Evolutionary conservation across 2,888 invertebrate genomes (phyloP), one percentile per base, ranked within the genome.

Genomic region (Boloria euphrosyne): DNA sequence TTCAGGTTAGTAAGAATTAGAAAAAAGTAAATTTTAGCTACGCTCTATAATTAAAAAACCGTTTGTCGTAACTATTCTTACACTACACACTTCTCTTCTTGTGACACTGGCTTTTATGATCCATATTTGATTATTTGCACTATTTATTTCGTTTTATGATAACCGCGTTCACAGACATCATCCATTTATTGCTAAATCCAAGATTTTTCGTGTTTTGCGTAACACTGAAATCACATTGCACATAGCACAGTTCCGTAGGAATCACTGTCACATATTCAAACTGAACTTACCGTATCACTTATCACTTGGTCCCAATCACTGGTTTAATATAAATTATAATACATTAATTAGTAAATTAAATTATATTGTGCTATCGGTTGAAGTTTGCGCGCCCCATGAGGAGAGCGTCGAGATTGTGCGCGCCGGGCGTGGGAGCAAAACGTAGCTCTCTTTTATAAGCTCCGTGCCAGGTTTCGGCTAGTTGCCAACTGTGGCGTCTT

Each of bases 351-450:
- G 49, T 59, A 59, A 59, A 76, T 76, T 75, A 74, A 75, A 76
- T 74, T 74, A 81, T 83, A 76, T 80, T 79, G 77, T 84, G 85
- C 85, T 90, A 90, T 90, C 88, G 88, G 81, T 81, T 80, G 82
- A 85, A 84, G 82, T 89, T 87, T 82, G 90, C 87, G 91, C 90
- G 90, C 90, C 88, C 92, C 92, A 92, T 92, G 89, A 85, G 92
- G 89, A 88, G 78, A 82, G 90, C 83, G 84, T 83, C 79, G 81
- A 80, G 83, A 84, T 82, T 89, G 90, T 79, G 81, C 87, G 90
- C 86, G 87, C 83, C 89, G 90, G 85, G 90, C 90, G 88, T 85
- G 85, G 89, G 82, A 80, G 78, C 84, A 83, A 81, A 82, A 81
- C 76, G 82, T 77, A 78, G 82, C 84, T 84, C 84, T 84, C 91